Percentiles rank a stretch among this genome's conserved stretches.
phyloP scores from a whole-genome alignment of 2,888 invertebrate species.

The Thereva unica region DNA sequence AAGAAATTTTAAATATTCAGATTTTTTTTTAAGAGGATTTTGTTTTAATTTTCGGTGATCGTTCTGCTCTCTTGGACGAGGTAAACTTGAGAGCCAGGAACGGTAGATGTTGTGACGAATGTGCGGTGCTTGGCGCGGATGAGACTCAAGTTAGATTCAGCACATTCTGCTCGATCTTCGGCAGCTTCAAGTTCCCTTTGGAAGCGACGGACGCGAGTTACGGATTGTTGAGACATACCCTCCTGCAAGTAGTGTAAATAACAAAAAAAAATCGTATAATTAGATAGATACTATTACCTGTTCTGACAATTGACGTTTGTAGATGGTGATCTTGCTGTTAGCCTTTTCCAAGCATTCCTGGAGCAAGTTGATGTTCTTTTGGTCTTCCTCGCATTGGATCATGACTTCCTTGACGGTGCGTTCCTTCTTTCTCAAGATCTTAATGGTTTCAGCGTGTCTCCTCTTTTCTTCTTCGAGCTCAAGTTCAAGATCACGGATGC shows the following conservation, averaged over 20 bases:
- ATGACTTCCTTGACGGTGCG: slow-evolving; percentile 94
- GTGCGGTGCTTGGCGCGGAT: slow-evolving; percentile 98
- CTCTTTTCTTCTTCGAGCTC: slow-evolving; percentile 96
- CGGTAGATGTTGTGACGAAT: slow-evolving; percentile 91
- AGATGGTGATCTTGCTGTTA: slow-evolving; percentile 84
- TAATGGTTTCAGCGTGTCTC: slow-evolving; percentile 95
- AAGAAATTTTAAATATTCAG: slow-evolving; percentile 21
- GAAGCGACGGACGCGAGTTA: slow-evolving; percentile 96
- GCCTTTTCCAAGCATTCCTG: slow-evolving; percentile 90
- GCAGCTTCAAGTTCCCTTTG: slow-evolving; percentile 97
- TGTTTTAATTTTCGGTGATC: slow-evolving; percentile 52
- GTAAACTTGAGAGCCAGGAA: slow-evolving; percentile 90
- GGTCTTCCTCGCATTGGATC: slow-evolving; percentile 94
- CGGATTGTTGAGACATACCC: slow-evolving; percentile 88
- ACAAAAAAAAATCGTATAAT: slow-evolving; percentile 16
- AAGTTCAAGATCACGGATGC: slow-evolving; percentile 91
- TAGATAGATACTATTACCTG: slow-evolving; percentile 63
- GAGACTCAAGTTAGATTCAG: slow-evolving; percentile 91
- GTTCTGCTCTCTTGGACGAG: slow-evolving; percentile 79
- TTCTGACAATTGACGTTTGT: slow-evolving; percentile 95
- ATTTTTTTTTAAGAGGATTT: slow-evolving; percentile 4
- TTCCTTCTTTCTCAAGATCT: slow-evolving; percentile 98
- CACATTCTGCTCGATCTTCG: slow-evolving; percentile 93
- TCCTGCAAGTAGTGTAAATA: slow-evolving; percentile 64
- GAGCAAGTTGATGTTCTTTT: slow-evolving; percentile 90